phyloP scores from a whole-genome alignment of 2,113 vertebrate species.

The human region GRCh38 chr4:68322001-68322500 shows the following conservation, averaged over 20 bases:
- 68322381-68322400: constrained; percentile 92
- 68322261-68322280: constrained; percentile 92
- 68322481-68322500: constrained; percentile 81
- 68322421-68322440: constrained; percentile 83
- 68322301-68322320: constrained; percentile 93
- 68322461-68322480: constrained; percentile 77
- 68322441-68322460: constrained; percentile 84
- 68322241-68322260: constrained; percentile 92
- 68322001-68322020: constrained; percentile 92
- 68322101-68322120: constrained; percentile 90
- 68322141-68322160: constrained; percentile 90
- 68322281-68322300: constrained; percentile 95
- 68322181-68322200: constrained; percentile 90
- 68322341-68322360: constrained; percentile 94
- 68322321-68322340: constrained; percentile 93
- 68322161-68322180: constrained; percentile 89
- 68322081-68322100: constrained; percentile 91
- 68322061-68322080: constrained; percentile 92
- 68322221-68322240: constrained; percentile 94
- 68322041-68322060: constrained; percentile 92
- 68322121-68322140: constrained; percentile 92
- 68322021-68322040: constrained; percentile 90
- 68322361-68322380: constrained; percentile 97
- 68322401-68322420: constrained; percentile 86
- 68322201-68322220: constrained; percentile 90